phyloP scores from a whole-genome alignment of 1,140 invertebrate genomes.

The Phymorhynchus buccinoides region DNA sequence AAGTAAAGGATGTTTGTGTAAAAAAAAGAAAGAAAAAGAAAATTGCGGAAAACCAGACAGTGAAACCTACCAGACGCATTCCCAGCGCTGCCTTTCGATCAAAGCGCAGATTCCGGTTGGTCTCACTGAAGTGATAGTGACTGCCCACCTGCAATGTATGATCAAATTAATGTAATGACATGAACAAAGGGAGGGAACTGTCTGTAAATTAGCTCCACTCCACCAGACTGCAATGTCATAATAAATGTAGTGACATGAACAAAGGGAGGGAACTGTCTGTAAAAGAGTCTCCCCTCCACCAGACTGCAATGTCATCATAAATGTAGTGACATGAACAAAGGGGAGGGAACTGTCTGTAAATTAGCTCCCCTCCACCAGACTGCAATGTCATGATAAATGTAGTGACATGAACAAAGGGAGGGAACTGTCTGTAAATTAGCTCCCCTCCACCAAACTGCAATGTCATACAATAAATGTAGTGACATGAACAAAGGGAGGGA shows the following conservation, averaged over 20 bases:
- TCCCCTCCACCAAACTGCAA: too few relatives aligned
- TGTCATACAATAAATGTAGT: too few relatives aligned
- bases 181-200: too few relatives aligned
- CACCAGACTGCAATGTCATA: background rate
- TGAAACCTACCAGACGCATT: conserved; percentile 67
- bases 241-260: too few relatives aligned
- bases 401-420: too few relatives aligned
- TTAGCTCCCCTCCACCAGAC: too few relatives aligned
- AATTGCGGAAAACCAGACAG: background rate
- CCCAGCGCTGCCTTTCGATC: conserved; percentile 69
- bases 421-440: too few relatives aligned
- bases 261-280: background rate
- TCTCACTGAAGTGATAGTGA: conserved; percentile 73
- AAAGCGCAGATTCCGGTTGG: conserved; percentile 69
- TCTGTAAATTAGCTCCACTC: background rate
- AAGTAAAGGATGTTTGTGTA: background rate
- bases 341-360: too few relatives aligned
- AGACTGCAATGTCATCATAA: background rate
- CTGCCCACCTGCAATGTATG: conserved; percentile 65
- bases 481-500: too few relatives aligned
- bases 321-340: too few relatives aligned
- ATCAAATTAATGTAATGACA: background rate
- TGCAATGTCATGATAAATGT: too few relatives aligned
- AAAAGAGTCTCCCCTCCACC: background rate
- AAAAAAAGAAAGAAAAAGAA: too few relatives aligned